phyloP scores from a whole-genome alignment of 2,888 invertebrate genomes.

The Ichneumoninae sp. region DNA sequence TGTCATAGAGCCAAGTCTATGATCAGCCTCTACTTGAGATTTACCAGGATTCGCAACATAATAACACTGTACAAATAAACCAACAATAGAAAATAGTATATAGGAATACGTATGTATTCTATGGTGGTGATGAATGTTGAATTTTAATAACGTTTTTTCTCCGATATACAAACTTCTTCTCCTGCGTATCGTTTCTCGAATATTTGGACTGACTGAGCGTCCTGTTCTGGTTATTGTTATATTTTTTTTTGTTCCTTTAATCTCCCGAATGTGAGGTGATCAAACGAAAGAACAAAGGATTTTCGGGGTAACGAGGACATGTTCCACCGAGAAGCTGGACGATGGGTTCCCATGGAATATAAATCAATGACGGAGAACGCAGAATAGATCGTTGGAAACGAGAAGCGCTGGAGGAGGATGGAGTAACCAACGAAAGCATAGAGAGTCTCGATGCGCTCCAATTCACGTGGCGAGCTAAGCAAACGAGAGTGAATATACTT shows the following conservation, averaged over 20 bases:
- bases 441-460: conserved; percentile 59
- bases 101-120: too few relatives aligned
- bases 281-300: conserved; percentile 72
- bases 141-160: too few relatives aligned
- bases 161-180: too few relatives aligned
- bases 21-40: too few relatives aligned
- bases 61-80: too few relatives aligned
- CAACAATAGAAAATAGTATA: too few relatives aligned
- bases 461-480: conserved; percentile 52
- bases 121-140: neutral
- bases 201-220: neutral
- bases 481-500: conserved; percentile 65
- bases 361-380: conserved; percentile 59
- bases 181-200: neutral
- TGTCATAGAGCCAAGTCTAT: too few relatives aligned
- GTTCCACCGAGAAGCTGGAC: conserved; percentile 67
- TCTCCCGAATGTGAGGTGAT: conserved; percentile 63
- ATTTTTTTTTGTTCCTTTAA: conserved; percentile 7
- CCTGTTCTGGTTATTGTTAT: conserved; percentile 29
- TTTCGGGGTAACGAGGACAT: conserved; percentile 76
- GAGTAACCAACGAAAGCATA: conserved; percentile 18
- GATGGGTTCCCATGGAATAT: conserved; percentile 61
- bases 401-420: neutral
- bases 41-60: too few relatives aligned
- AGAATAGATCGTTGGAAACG: conserved; percentile 14